phyloP scores from a whole-genome alignment of 1,140 invertebrate species.

The Mizuhopecten yessoensis region DNA sequence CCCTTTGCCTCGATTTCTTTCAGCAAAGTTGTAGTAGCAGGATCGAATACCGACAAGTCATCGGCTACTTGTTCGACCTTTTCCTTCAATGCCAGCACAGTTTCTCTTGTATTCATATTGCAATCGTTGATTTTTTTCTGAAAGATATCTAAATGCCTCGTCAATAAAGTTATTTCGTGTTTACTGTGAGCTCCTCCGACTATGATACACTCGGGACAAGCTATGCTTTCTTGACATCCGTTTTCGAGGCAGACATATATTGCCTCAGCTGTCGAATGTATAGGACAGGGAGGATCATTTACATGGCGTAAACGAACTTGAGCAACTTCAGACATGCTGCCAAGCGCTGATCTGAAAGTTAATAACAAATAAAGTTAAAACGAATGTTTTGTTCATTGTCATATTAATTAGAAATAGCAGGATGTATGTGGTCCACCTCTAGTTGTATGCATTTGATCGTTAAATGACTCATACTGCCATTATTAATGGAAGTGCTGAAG shows the following conservation, averaged over 20 bases:
- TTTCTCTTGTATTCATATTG: not conserved
- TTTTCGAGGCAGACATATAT: not conserved
- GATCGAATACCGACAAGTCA: not conserved
- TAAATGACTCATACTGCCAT: too few relatives aligned
- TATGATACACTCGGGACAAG: not conserved
- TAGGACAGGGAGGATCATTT: not conserved
- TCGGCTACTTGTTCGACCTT: not conserved
- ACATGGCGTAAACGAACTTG: not conserved
- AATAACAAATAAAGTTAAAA: too few relatives aligned
- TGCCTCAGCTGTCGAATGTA: not conserved
- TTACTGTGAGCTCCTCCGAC: not conserved
- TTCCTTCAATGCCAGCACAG: not conserved
- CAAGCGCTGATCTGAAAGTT: not conserved
- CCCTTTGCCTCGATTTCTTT: not conserved
- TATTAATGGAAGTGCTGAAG: too few relatives aligned
- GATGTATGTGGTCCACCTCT: too few relatives aligned
- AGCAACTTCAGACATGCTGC: not conserved
- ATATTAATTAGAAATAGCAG: too few relatives aligned
- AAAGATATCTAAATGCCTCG: not conserved
- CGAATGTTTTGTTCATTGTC: too few relatives aligned
- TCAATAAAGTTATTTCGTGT: not conserved
- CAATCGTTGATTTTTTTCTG: not conserved
- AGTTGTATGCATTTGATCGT: too few relatives aligned
- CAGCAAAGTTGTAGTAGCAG: not conserved
- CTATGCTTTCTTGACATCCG: not conserved